These are phyloP conservation scores for Nephrotoma flavescens DNA, from an alignment of 2,888 invertebrate genomes.

Conservation along the genomic window DNA sequence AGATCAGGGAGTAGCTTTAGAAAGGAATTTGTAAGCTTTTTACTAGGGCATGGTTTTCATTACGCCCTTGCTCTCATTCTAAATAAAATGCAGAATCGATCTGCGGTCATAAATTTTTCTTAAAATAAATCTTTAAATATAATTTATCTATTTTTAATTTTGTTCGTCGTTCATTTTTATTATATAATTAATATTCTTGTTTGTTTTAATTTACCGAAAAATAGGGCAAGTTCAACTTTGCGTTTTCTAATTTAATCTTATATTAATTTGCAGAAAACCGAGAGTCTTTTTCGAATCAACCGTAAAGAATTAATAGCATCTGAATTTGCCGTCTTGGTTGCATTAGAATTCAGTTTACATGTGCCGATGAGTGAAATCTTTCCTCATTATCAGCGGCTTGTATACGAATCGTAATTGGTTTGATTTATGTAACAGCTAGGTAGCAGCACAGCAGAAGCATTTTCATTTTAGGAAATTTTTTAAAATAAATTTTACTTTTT, in stretches of 20 bases:
- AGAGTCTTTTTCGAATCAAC: slow-evolving; percentile 78
- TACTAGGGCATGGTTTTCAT: too few relatives aligned
- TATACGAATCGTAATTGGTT: slow-evolving; percentile 76
- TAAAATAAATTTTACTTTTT: not conserved
- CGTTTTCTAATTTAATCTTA: not conserved
- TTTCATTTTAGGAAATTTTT: not conserved
- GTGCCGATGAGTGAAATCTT: slow-evolving; percentile 82
- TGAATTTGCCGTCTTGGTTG: slow-evolving; percentile 89
- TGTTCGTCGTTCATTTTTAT: slow-evolving; percentile 13
- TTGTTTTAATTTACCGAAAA: too few relatives aligned
- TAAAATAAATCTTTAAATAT: not conserved
- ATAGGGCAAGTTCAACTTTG: too few relatives aligned
- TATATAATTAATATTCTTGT: not conserved
- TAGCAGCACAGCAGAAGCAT: not conserved
- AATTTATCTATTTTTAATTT: not conserved
- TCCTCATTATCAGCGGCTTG: slow-evolving; percentile 87
- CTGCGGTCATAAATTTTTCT: not conserved
- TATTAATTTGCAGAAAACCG: slow-evolving; percentile 55
- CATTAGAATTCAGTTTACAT: slow-evolving; percentile 87
- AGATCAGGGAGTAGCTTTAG: too few relatives aligned
- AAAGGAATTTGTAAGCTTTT: too few relatives aligned
- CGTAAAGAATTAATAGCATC: slow-evolving; percentile 79
- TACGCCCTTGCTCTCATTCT: too few relatives aligned
- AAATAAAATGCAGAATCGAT: too few relatives aligned
- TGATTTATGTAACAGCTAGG: not conserved